Evolutionary conservation across 53 echinoderm and acorn worm species (phyloP), one percentile per base, ranked within the genome.

Genomic region (Echinometra lucunter): DNA sequence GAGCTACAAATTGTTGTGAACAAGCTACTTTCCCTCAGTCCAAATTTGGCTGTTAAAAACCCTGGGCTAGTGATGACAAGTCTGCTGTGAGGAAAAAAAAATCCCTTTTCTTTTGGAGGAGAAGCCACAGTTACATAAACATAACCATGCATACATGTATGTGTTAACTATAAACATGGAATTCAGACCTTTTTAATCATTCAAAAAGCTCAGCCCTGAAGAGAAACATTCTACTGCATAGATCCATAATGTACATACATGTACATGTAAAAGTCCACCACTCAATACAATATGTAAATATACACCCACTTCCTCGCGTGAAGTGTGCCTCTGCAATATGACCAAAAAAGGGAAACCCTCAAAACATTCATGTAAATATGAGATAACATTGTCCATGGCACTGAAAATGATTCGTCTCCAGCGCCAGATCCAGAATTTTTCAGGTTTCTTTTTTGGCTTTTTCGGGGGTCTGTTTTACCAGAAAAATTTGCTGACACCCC

Each of bases 101-200:
- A 44, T 23, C 19, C 45, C 45, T 82, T 82, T 45, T 82, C 82
- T 82, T 82, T 9, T 82, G 21, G 75, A 44, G 44, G 44, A 25
- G 34, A 35, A 82, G 44, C 8, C 44, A 21, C 21, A 44, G 44
- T 23, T 37, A 75, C n/a, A n/a, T n/a, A n/a, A n/a, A n/a, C n/a
- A n/a, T n/a, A n/a, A n/a, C n/a, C n/a, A n/a, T n/a, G n/a, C n/a
- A n/a, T n/a, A n/a, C n/a, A n/a, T n/a, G n/a, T 23, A 44, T 37
- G 78, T 78, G 78, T 44, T 38, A 78, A 42, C 17, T 38, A 78
- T 35, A 78, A 78, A 78, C 40, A 78, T 40, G 78, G 78, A 78
- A 78, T 78, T 42, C 42, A 42, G 78, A 78, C 38, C 38, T 32
- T 32, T 28, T 69, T 30, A 32, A 32, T 28, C 69, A 32, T 69